Evolutionary conservation across 2,113 vertebrate genomes (phyloP).

Genomic region (Piliocolobus tephrosceles): DNA sequence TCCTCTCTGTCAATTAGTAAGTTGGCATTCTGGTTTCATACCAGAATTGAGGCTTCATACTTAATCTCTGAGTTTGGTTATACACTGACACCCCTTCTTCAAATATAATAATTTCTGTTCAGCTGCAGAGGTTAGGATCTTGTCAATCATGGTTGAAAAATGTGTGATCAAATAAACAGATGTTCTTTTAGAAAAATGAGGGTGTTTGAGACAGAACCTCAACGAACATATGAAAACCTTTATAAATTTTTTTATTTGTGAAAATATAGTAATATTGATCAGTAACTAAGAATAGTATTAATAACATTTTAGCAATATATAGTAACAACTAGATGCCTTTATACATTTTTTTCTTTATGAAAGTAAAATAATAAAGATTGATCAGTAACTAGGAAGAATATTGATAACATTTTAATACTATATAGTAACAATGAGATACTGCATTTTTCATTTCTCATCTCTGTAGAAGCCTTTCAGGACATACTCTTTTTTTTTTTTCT

Average conservation of each 20-base stretch:
- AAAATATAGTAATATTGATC: not conserved
- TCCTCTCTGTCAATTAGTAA: not conserved
- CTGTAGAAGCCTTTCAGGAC: not conserved
- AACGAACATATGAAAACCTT: not conserved
- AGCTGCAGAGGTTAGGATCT: not conserved
- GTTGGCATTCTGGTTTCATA: not conserved
- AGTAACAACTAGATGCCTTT: not conserved
- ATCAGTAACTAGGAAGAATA: not conserved
- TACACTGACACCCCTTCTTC: not conserved
- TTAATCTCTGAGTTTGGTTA: not conserved
- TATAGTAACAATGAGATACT: not conserved
- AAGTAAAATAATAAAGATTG: not conserved
- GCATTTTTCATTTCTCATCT: not conserved
- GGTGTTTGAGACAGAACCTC: not conserved
- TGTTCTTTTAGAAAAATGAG: not conserved
- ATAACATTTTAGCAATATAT: not conserved
- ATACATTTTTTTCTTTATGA: not conserved
- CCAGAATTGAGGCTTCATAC: no score
- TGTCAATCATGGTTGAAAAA: not conserved
- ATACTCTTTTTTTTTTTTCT: no score
- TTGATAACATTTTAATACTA: not conserved
- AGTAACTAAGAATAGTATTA: not conserved
- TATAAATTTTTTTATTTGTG: not conserved
- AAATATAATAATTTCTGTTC: not conserved
- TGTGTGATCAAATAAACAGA: not conserved